Evolutionary conservation across 2,113 vertebrate species (phyloP).

Genomic region (Bolborhynchus lineola): DNA sequence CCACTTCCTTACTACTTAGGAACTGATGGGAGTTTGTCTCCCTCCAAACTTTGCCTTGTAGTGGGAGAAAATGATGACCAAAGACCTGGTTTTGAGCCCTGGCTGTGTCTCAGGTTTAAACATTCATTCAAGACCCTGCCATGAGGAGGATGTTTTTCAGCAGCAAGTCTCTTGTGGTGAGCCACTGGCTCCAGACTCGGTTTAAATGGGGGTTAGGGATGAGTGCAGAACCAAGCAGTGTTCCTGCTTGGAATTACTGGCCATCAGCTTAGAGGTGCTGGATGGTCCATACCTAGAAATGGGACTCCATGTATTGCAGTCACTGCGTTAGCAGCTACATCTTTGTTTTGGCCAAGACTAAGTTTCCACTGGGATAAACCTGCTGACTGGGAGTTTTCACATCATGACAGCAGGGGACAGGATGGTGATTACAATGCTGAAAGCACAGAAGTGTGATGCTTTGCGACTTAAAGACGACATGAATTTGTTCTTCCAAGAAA

Average conservation of each 20-base stretch:
- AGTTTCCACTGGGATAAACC: neutral
- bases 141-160: neutral
- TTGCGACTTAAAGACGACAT: neutral
- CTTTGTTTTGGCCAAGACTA: neutral
- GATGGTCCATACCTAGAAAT: neutral
- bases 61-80: accelerated
- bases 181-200: neutral
- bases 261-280: neutral
- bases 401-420: neutral
- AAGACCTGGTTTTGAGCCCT: neutral
- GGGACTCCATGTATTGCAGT: accelerated
- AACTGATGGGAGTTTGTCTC: neutral
- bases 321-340: neutral
- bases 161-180: neutral
- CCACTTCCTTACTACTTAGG: neutral
- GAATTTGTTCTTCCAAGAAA: neutral
- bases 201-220: neutral
- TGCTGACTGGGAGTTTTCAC: neutral
- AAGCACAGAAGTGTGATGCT: neutral
- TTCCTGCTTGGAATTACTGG: neutral
- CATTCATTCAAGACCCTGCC: neutral
- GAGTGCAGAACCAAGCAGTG: neutral
- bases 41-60: neutral
- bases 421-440: neutral
- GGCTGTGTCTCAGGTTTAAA: neutral